Evolutionary conservation across 2,888 invertebrate genomes (phyloP).

Genomic region (Drosophila mercatorum): DNA sequence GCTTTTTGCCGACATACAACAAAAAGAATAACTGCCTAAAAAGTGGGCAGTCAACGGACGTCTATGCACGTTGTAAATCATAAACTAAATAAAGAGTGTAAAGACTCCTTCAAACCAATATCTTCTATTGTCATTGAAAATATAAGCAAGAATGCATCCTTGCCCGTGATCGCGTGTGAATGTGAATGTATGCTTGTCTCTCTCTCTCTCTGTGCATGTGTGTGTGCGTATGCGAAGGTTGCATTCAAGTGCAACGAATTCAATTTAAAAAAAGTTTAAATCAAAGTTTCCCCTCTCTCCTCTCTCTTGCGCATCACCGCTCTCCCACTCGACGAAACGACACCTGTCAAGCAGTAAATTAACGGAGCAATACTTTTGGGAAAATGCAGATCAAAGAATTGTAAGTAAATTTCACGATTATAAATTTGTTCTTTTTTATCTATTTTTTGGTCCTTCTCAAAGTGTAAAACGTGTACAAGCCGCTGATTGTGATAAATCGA

Average conservation of each 20-base stretch:
- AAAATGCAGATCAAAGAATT: constrained; percentile 82
- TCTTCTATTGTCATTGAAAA: constrained; percentile 32
- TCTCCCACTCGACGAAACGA: constrained; percentile 12
- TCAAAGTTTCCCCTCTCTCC: constrained; percentile 48
- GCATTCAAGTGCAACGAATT: constrained; percentile 64
- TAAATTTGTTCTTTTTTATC: constrained; percentile 5
- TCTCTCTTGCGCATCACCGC: constrained; percentile 5
- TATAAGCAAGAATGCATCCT: constrained; percentile 30
- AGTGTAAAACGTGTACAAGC: constrained; percentile 43
- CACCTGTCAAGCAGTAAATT: constrained; percentile 41
- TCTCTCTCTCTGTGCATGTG: background rate
- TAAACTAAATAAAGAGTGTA: constrained; percentile 13
- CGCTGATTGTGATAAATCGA: constrained; percentile 73
- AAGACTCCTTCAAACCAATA: constrained; percentile 5
- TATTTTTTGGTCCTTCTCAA: constrained; percentile 28
- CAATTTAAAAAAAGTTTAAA: constrained; percentile 45
- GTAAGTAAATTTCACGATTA: constrained; percentile 64
- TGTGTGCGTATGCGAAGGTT: constrained; percentile 59
- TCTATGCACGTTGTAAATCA: constrained; percentile 7
- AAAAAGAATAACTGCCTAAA: constrained; percentile 30
- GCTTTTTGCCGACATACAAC: constrained; percentile 72
- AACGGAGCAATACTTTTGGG: constrained; percentile 52
- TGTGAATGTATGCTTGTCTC: constrained; percentile 21
- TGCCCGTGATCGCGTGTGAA: constrained; percentile 31
- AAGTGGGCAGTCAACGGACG: constrained; percentile 34